Evolutionary conservation across 2,888 invertebrate species (phyloP).

Genomic region (Kryphioiulus occultus): DNA sequence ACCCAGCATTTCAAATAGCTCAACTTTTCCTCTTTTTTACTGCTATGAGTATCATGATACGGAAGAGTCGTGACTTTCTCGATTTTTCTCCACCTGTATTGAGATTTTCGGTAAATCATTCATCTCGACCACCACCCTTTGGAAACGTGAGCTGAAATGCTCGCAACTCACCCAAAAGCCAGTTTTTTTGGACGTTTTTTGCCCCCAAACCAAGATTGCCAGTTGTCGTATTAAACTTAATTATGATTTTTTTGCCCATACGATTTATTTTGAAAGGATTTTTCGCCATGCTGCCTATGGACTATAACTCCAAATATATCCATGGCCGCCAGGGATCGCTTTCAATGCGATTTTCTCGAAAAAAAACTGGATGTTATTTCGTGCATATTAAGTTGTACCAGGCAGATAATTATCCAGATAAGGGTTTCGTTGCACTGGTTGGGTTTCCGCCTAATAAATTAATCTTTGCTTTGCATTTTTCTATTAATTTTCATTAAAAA

Average conservation of each 20-base stretch:
- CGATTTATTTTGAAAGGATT: not conserved
- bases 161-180: not conserved
- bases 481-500: slow-evolving; percentile 24
- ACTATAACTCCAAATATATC: not conserved
- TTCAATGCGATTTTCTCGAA: not conserved
- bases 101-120: slow-evolving; percentile 20
- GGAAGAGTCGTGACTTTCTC: slow-evolving; percentile 7
- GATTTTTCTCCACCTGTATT: not conserved
- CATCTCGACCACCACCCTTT: not conserved
- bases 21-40: not conserved
- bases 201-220: not conserved
- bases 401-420: not conserved
- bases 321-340: not conserved
- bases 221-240: slow-evolving; percentile 31
- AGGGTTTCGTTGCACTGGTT: not conserved
- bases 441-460: not conserved
- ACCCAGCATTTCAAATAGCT: not conserved
- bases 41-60: not conserved
- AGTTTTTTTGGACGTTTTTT: not conserved
- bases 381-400: not conserved
- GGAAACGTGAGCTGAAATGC: not conserved
- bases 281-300: not conserved
- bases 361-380: slow-evolving; percentile 16
- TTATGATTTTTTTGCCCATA: not conserved
- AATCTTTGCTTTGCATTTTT: not conserved